Conservation (phyloP, 2,888 invertebrate species). For the Asteroscopus sphinx region DNA sequence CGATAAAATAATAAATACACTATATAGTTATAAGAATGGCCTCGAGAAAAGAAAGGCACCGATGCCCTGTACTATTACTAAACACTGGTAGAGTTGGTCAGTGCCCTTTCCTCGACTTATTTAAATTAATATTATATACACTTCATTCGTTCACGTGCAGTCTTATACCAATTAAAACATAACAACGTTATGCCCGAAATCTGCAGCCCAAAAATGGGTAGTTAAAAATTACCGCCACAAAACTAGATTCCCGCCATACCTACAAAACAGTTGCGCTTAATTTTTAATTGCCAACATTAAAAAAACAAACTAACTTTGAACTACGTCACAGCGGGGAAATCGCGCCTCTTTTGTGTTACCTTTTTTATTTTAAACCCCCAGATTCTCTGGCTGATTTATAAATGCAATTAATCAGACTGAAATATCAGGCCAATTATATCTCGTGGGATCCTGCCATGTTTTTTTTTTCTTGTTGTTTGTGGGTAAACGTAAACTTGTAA, state of each 20-base stretch:
- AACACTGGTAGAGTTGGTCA: too few species aligned
- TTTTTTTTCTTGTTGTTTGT: constrained; percentile 53
- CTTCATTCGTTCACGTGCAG: too few species aligned
- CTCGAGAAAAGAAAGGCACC: too few species aligned
- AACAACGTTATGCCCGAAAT: too few species aligned
- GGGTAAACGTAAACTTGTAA: constrained; percentile 25
- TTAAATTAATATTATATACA: too few species aligned
- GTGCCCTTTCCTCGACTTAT: too few species aligned
- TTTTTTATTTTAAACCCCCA: constrained; percentile 71
- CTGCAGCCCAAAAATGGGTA: too few species aligned
- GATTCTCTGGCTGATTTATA: constrained; percentile 74
- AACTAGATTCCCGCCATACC: neutral
- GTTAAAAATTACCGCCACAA: too few species aligned
- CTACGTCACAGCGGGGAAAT: constrained; percentile 48
- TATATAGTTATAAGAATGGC: too few species aligned
- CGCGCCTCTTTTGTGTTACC: constrained; percentile 69
- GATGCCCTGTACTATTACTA: too few species aligned
- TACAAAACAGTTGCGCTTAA: constrained; percentile 2
- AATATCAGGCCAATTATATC: constrained; percentile 84
- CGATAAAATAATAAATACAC: too few species aligned
- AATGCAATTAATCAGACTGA: constrained; percentile 80
- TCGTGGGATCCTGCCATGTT: constrained; percentile 70
- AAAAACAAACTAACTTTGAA: constrained; percentile 21
- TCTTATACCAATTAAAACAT: too few species aligned
- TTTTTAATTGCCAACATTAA: constrained; percentile 8